A percentile compares a stretch with the other conserved stretches of the same genome.
Evolutionary conservation across 2,113 vertebrate species (phyloP).

Genomic region (Geococcyx californianus): DNA sequence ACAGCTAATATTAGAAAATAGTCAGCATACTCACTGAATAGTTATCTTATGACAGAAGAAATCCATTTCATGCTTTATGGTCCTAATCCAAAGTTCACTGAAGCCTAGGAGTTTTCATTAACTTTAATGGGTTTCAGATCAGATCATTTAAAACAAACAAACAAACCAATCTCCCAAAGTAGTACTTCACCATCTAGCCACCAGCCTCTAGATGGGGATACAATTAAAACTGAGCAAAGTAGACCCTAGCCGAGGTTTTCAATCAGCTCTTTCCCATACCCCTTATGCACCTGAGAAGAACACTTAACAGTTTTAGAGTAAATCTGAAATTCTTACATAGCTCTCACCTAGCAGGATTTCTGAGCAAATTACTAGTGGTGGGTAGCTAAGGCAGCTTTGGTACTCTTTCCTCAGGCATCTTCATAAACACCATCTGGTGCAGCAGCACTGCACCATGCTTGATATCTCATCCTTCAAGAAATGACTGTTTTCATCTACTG

Average conservation of each 20-base stretch:
- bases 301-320: neutral
- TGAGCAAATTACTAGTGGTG: neutral
- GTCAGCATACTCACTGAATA: neutral
- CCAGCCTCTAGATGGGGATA: neutral
- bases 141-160: neutral
- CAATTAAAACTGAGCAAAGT: neutral
- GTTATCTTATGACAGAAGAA: neutral
- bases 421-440: neutral
- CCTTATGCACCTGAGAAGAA: neutral
- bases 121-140: neutral
- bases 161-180: neutral
- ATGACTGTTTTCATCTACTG: neutral
- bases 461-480: neutral
- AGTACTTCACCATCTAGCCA: neutral
- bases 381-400: neutral
- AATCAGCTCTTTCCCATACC: neutral
- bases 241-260: neutral
- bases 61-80: neutral
- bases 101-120: neutral
- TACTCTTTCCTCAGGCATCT: neutral
- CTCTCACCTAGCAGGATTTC: neutral
- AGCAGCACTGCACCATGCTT: neutral
- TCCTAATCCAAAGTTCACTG: neutral
- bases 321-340: neutral
- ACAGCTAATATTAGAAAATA: neutral